Base-by-base conservation (phyloP, 2,797 vertebrate species). In the Amazona finschi region DNA sequence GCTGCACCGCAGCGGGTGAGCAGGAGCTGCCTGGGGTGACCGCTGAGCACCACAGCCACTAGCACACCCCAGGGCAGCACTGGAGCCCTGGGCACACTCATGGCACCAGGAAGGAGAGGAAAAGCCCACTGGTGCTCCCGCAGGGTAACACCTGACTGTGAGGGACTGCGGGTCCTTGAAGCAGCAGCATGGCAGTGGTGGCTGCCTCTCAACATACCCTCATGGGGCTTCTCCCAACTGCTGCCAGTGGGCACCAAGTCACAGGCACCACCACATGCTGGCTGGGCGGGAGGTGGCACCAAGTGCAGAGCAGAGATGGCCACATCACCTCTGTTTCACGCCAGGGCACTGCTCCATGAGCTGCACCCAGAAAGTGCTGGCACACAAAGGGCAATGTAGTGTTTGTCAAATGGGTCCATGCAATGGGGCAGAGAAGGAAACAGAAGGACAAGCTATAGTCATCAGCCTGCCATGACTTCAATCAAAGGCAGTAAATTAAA, bases 1-100 rank as follows among this genome's bases (percentile, higher is more conserved):
- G 53, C 60, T 31, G 43, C 0, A 2, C 1, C 0, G 61, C 33
- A 4, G 12, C 0, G 3, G 58, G 30, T 1, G 21, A 38, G 47
- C 7, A 2, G 58, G 20, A 31, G 53, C 90, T 17, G 53, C 25
- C 1, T 2, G 19, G 44, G 21, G 19, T 5, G 30, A 9, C 36
- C 0, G 0, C 9, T 7, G 38, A 15, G 28, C 15, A 6, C n/a
- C 11, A 5, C 25, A 5, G 3, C n/a, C 61, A 66, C 39, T 16
- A 17, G 64, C 33, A 39, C 62, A 12, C 11, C 38, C 19, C 8
- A 3, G 31, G 12, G 22, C 1, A 0, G 33, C 5, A 2, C 62
- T 12, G 69, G 47, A 31, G 25, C 41, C 44, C 55, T 1, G 0
- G 31, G 18, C 6, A 1, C 2, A 3, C 50, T 57, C 14, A 1